Conservation (phyloP, 2,797 vertebrate genomes). For the Acridotheres tristis region DNA sequence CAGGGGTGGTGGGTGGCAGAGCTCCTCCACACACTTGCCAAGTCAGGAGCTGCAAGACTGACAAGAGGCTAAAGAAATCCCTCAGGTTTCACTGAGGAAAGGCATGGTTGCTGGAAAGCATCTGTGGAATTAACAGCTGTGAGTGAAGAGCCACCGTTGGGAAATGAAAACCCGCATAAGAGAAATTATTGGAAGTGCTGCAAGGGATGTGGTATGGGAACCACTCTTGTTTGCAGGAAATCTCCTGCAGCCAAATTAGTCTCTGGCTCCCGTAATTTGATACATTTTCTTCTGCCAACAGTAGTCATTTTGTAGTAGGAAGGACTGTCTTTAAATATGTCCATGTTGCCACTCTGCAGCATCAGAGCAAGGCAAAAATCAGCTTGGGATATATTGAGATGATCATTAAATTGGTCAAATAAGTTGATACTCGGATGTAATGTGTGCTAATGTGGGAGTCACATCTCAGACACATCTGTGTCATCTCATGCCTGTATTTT, state of each 20-base stretch:
- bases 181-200: neutral
- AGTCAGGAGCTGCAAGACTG: neutral
- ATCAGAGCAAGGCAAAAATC: neutral
- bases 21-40: neutral
- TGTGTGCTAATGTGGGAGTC: neutral
- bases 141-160: neutral
- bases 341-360: neutral
- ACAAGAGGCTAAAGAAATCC: neutral
- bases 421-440: neutral
- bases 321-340: neutral
- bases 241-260: neutral
- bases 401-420: neutral
- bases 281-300: neutral
- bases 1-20: neutral
- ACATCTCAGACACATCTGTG: neutral
- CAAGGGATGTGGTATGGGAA: neutral
- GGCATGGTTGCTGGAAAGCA: neutral
- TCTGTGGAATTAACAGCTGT: neutral
- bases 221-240: neutral
- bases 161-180: neutral
- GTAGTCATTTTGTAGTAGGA: neutral
- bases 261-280: neutral
- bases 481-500: neutral
- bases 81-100: neutral
- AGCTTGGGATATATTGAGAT: neutral